These are phyloP conservation scores for Armadillidium nasatum DNA, from an alignment of 1,140 invertebrate genomes.

Conservation along the genomic window DNA sequence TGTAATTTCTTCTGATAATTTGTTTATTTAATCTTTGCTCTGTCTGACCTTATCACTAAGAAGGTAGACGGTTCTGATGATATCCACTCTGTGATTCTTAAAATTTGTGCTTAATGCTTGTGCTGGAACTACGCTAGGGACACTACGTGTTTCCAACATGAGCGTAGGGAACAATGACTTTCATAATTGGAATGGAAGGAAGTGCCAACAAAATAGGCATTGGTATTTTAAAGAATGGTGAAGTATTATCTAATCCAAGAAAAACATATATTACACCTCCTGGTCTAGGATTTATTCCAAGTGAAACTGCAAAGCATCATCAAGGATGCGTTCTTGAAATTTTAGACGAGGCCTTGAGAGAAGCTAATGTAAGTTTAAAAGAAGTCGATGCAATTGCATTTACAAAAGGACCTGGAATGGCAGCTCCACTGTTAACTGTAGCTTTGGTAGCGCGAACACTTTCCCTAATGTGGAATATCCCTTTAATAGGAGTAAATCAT, in stretches of 20 bases:
- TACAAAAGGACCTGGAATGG: constrained; percentile 99
- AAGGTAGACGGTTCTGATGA: too few relatives aligned
- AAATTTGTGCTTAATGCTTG: too few relatives aligned
- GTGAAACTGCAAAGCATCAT: constrained; percentile 94
- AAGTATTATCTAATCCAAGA: constrained; percentile 88
- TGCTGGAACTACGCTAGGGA: too few relatives aligned
- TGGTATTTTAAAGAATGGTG: constrained; percentile 88
- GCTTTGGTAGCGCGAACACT: constrained; percentile 92
- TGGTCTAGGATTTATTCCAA: constrained; percentile 93
- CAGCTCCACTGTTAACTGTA: constrained; percentile 78
- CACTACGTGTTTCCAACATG: too few relatives aligned
- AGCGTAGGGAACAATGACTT: not conserved
- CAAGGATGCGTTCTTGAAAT: constrained; percentile 68
- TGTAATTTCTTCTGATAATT: too few relatives aligned
- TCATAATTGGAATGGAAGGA: constrained; percentile 90
- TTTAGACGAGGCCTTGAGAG: constrained; percentile 70
- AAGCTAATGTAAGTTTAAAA: constrained; percentile 63
- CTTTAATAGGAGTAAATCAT: constrained; percentile 95
- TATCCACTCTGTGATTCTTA: too few relatives aligned
- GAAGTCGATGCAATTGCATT: constrained; percentile 93
- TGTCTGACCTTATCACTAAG: too few relatives aligned
- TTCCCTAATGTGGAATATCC: constrained; percentile 91
- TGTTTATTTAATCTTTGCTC: too few relatives aligned
- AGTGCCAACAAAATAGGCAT: constrained; percentile 98
- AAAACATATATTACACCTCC: constrained; percentile 94